Evolutionary conservation across 2,797 vertebrate genomes (phyloP).

Genomic region (Chiloscyllium punctatum): DNA sequence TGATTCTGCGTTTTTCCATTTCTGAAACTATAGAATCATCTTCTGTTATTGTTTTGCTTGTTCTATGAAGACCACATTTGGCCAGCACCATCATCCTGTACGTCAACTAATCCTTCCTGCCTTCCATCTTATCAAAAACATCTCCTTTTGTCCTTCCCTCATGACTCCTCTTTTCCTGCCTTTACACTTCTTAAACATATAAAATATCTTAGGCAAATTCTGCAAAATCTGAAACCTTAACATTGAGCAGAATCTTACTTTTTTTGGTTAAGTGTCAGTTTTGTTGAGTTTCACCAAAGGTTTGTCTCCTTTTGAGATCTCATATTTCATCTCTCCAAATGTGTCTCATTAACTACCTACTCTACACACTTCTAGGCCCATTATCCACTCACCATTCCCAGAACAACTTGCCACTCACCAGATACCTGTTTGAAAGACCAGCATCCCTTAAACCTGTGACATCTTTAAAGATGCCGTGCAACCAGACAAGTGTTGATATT

Average conservation of each 20-base stretch:
- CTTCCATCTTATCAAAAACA: background rate
- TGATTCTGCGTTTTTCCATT: background rate
- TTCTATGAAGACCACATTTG: background rate
- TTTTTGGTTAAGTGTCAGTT: no score
- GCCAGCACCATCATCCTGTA: background rate
- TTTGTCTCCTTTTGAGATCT: no score
- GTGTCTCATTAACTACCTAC: no score
- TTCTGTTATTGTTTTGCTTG: background rate
- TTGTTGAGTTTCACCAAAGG: no score
- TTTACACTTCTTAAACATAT: background rate
- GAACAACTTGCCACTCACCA: no score
- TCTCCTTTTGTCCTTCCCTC: background rate
- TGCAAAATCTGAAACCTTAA: background rate
- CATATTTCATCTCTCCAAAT: no score
- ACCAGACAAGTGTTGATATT: no score
- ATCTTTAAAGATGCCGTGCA: no score
- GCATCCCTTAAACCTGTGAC: no score
- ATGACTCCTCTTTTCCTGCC: background rate
- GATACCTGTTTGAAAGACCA: no score
- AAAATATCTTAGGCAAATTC: background rate
- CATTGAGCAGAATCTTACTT: background rate
- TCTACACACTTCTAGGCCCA: no score
- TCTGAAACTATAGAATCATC: background rate
- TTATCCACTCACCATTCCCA: no score
- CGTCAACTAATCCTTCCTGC: background rate